phyloP scores from a whole-genome alignment of 1,140 invertebrate species.

The Halesus radiatus region DNA sequence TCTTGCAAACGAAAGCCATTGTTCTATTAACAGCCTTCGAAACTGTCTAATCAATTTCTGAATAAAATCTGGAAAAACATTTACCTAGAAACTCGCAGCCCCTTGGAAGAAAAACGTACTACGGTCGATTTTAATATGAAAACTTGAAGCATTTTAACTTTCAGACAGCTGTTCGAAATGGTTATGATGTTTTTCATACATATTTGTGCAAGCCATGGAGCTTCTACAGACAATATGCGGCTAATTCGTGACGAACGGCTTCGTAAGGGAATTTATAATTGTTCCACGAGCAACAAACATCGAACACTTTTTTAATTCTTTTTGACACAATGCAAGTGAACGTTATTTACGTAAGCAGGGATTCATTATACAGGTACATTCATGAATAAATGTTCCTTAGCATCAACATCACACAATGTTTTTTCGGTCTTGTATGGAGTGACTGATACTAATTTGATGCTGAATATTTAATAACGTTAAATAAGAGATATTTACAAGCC shows the following conservation, averaged over 20 bases:
- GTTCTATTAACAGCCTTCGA: slow-evolving; percentile 17
- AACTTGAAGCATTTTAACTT: slow-evolving; percentile 43
- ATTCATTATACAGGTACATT: no score
- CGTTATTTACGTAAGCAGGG: no score
- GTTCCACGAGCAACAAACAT: no score
- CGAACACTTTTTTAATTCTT: no score
- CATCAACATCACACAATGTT: no score
- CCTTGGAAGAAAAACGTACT: neutral
- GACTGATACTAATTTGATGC: no score
- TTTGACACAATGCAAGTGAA: no score
- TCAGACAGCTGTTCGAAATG: slow-evolving; percentile 36
- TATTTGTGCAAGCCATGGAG: slow-evolving; percentile 17
- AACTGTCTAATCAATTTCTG: slow-evolving; percentile 4
- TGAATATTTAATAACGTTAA: no score
- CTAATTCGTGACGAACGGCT: neutral
- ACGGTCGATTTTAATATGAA: slow-evolving; percentile 44
- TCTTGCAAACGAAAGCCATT: neutral
- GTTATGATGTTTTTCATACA: slow-evolving; percentile 27
- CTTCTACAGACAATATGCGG: neutral
- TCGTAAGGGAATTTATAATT: neutral
- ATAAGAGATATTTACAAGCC: no score
- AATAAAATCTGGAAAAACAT: slow-evolving; percentile 11
- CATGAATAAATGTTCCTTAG: no score
- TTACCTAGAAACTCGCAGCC: neutral
- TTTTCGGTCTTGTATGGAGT: no score